Evolutionary conservation across 2,797 vertebrate genomes (phyloP).

Genomic region (Molossus molossus): DNA sequence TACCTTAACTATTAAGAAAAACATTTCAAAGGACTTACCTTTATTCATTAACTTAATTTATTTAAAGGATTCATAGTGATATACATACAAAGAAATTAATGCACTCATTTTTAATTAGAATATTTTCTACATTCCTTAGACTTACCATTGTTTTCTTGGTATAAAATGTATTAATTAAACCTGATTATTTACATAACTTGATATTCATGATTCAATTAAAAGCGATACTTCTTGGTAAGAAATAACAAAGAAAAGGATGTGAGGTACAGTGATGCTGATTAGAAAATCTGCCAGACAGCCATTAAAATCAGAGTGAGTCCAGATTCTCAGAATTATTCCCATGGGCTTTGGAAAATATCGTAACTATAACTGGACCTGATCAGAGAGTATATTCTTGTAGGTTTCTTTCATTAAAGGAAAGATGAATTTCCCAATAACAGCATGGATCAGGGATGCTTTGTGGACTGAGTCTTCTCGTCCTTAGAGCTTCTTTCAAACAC

Average conservation of each 20-base stretch:
- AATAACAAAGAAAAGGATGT: neutral
- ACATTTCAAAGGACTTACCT: neutral
- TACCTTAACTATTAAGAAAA: neutral
- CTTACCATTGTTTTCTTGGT: neutral
- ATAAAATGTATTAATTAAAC: conserved; percentile 4
- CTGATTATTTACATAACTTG: neutral
- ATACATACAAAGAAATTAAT: neutral
- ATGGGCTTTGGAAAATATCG: conserved; percentile 26
- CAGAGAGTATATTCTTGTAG: neutral
- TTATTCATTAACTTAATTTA: neutral
- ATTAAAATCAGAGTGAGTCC: neutral
- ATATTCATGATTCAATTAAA: conserved; percentile 21
- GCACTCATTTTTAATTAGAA: neutral
- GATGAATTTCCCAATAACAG: neutral
- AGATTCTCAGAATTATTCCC: neutral
- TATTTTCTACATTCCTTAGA: conserved; percentile 14
- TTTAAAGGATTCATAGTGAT: neutral
- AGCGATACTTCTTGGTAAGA: neutral
- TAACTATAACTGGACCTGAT: neutral
- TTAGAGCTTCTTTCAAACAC: neutral
- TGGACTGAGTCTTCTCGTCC: neutral
- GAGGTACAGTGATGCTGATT: neutral
- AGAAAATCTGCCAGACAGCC: neutral
- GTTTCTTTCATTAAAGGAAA: neutral
- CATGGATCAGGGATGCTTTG: neutral